Base-by-base conservation (phyloP, 2,888 invertebrate species). In the Pollenia amentaria region DNA sequence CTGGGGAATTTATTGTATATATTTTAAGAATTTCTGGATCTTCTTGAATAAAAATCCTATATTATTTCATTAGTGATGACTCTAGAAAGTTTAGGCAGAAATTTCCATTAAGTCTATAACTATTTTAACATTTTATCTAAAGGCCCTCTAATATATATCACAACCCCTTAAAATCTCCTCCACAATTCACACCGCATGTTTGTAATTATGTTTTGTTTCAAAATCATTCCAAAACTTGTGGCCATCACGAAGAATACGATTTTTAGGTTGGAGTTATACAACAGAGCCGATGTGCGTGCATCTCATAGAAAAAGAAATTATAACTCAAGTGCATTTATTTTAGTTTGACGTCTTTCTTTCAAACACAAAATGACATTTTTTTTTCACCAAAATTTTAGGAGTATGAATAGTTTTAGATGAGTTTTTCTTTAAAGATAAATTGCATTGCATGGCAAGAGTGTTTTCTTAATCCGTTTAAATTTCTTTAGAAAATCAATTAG, bases 401-500 rank as follows among this genome's bases (percentile, higher is more conserved):
- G 18, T 48, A 67, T 78, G 78, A 83, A 79, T 86, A 82, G 86
- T 75, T 79, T 86, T 83, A 75, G 82, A 85, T 70, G 75, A 82
- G 79, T 70, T 79, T 77, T 79, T 75, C 70, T 64, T 75, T 21
- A 6, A 65, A 76, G 70, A 72, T 53, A 76, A 83, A 80, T 86
- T 86, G 64, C 60, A 40, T 55, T 40, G 38, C 11, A 55, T 21
- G 8, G 29, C 2, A 42, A 16, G 6, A 75, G 14, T 14, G 7
- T 18, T 55, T 38, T 48, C 65, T 9, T 48, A 62, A 57, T 46
- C n/a, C 21, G 18, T 70, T 72, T 10, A 64, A 64, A 40, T 60
- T 86, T 79, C 72, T 86, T 79, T 82, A 60, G 69, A 79, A 83
- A 86, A 86, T 83, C 86, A 86, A 86, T 86, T 86, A 86, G 44